phyloP scores from a whole-genome alignment of 2,888 invertebrate species.

The Epinotia brunnichana region DNA sequence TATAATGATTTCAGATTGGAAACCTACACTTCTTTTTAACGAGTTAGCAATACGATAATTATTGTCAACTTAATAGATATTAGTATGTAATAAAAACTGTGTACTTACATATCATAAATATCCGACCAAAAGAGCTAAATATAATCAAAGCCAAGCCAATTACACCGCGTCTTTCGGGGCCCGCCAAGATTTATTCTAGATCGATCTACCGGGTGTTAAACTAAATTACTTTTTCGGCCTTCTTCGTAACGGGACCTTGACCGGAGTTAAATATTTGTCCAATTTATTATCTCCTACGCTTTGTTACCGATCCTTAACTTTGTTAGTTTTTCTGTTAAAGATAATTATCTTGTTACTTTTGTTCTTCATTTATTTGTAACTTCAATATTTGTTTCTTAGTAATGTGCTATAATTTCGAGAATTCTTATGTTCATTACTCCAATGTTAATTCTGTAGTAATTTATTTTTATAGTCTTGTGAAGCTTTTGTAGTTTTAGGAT shows the following conservation, averaged over 20 bases:
- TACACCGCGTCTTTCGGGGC: constrained; percentile 22
- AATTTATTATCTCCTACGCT: constrained; percentile 42
- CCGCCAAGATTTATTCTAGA: constrained; percentile 23
- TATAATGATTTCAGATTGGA: no score
- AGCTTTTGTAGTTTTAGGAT: background rate
- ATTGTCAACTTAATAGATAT: no score
- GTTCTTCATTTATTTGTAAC: constrained; percentile 27
- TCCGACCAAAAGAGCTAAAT: no score
- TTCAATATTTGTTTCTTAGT: background rate
- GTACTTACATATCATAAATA: no score
- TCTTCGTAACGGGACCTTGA: constrained; percentile 38
- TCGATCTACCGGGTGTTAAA: constrained; percentile 42
- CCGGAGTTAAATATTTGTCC: constrained; percentile 42
- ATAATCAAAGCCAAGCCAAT: background rate
- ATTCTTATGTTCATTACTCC: constrained; percentile 14
- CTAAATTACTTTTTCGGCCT: constrained; percentile 41
- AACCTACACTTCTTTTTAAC: no score
- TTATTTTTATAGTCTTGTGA: constrained; percentile 6
- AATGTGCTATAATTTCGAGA: constrained; percentile 20
- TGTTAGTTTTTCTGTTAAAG: constrained; percentile 21
- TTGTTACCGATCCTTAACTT: constrained; percentile 28
- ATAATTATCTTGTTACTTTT: constrained; percentile 6
- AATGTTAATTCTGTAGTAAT: background rate
- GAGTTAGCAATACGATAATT: no score
- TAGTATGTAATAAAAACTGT: no score